Evolutionary conservation across 2,888 invertebrate species (phyloP).

Genomic region (Notodonta dromedarius): DNA sequence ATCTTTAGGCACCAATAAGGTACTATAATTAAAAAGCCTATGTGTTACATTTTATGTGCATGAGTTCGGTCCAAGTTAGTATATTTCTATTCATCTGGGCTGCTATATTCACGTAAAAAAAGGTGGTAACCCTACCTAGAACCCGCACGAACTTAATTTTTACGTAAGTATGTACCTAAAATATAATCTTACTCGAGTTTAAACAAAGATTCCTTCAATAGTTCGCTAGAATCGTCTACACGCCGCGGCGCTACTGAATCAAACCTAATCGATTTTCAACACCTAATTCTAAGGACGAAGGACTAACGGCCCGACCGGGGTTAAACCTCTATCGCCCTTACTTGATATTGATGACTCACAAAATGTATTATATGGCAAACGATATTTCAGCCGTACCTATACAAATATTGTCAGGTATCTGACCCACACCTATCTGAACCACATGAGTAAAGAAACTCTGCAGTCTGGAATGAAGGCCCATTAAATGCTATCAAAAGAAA

Average conservation of each 20-base stretch:
- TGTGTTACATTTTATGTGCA: too few species aligned
- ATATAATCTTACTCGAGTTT: too few species aligned
- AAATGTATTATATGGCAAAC: constrained; percentile 26
- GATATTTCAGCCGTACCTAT: constrained; percentile 16
- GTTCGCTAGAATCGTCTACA: neutral
- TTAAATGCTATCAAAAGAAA: constrained; percentile 20
- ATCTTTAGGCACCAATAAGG: too few species aligned
- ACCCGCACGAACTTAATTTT: too few species aligned
- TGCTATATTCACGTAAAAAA: too few species aligned
- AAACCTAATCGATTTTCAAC: constrained; percentile 26
- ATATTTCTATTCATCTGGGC: too few species aligned
- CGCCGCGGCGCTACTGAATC: constrained; percentile 20
- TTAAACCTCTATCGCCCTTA: constrained; percentile 26
- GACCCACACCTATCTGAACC: neutral
- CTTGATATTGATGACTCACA: constrained; percentile 32
- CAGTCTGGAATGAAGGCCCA: constrained; percentile 12
- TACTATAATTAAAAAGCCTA: too few species aligned
- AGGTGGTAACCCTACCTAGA: too few species aligned
- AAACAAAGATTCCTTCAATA: too few species aligned
- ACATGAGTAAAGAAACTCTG: constrained; percentile 2
- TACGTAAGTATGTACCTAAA: too few species aligned
- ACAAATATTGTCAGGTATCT: constrained; percentile 1
- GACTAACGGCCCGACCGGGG: constrained; percentile 12
- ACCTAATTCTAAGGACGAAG: constrained; percentile 17
- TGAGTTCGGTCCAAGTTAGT: too few species aligned